Evolutionary conservation across 2,888 invertebrate genomes (phyloP).

Genomic region (Bruchidius siliquastri): DNA sequence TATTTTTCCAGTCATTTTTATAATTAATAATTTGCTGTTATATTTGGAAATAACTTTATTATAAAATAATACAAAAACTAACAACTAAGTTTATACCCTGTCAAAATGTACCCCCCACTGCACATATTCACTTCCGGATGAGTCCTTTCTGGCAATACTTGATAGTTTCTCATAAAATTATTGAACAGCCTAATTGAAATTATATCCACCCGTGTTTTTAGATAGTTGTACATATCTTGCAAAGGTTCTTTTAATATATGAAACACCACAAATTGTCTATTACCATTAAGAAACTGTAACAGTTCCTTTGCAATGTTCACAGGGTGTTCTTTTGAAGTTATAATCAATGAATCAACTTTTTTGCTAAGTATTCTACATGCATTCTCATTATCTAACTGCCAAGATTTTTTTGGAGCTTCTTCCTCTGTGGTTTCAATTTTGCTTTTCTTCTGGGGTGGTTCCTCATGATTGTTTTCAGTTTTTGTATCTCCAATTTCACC

Average conservation of each 20-base stretch:
- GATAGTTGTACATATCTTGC: slow-evolving; percentile 72
- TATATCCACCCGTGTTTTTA: slow-evolving; percentile 69
- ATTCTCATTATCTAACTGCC: slow-evolving; percentile 65
- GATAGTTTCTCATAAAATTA: slow-evolving; percentile 86
- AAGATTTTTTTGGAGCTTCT: slow-evolving; percentile 40
- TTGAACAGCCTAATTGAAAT: slow-evolving; percentile 75
- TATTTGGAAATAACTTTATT: neutral
- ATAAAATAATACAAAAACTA: slow-evolving; percentile 11
- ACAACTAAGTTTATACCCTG: slow-evolving; percentile 53
- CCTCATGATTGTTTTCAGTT: slow-evolving; percentile 2
- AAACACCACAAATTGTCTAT: slow-evolving; percentile 82
- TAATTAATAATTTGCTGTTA: neutral
- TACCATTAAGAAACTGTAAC: slow-evolving; percentile 70
- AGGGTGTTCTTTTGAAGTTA: slow-evolving; percentile 84
- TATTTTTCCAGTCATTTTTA: neutral
- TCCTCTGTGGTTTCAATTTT: slow-evolving; percentile 13
- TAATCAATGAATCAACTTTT: slow-evolving; percentile 70
- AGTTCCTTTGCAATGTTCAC: slow-evolving; percentile 70
- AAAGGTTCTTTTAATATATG: slow-evolving; percentile 77
- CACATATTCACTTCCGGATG: slow-evolving; percentile 93
- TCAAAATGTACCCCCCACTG: slow-evolving; percentile 83
- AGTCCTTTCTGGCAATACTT: slow-evolving; percentile 84
- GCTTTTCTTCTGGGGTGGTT: slow-evolving; percentile 14
- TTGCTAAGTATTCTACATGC: slow-evolving; percentile 59
- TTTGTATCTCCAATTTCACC: neutral